phyloP scores from a whole-genome alignment of 2,888 invertebrate species.

The Abrostola tripartita region DNA sequence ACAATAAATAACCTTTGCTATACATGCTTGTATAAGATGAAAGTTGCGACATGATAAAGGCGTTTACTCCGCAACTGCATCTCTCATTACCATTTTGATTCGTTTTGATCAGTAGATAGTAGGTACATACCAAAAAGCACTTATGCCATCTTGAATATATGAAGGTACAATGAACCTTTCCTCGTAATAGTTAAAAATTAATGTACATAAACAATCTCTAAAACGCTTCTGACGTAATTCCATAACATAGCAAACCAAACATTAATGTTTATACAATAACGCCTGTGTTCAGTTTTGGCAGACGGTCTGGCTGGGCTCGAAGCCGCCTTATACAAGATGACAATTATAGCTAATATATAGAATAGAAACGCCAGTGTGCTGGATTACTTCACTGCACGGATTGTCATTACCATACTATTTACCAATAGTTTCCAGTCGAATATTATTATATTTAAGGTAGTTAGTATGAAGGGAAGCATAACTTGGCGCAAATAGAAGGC shows the following conservation, averaged over 20 bases:
- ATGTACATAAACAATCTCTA: conserved; percentile 36
- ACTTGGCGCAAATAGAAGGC: conserved; percentile 15
- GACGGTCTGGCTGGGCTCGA: conserved; percentile 23
- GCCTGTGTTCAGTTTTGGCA: conserved; percentile 47
- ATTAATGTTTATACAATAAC: conserved; percentile 50
- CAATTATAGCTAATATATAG: conserved; percentile 3
- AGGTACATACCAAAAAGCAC: no score
- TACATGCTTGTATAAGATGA: no score
- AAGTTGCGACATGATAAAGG: no score
- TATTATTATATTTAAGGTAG: neutral
- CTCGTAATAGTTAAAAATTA: conserved; percentile 21
- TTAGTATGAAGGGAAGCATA: conserved; percentile 7
- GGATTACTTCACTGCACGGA: no score
- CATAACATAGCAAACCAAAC: conserved; percentile 52
- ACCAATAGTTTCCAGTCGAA: neutral
- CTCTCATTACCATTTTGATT: no score
- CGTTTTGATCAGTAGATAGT: no score
- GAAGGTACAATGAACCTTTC: conserved; percentile 7
- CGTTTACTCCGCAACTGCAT: no score
- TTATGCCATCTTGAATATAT: neutral
- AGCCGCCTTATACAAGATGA: conserved; percentile 3
- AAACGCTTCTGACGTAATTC: conserved; percentile 48
- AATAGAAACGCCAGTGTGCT: neutral
- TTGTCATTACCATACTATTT: neutral
- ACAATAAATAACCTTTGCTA: no score